Evolutionary conservation across 1,140 invertebrate genomes (phyloP).

Genomic region (Drosophila ficusphila): DNA sequence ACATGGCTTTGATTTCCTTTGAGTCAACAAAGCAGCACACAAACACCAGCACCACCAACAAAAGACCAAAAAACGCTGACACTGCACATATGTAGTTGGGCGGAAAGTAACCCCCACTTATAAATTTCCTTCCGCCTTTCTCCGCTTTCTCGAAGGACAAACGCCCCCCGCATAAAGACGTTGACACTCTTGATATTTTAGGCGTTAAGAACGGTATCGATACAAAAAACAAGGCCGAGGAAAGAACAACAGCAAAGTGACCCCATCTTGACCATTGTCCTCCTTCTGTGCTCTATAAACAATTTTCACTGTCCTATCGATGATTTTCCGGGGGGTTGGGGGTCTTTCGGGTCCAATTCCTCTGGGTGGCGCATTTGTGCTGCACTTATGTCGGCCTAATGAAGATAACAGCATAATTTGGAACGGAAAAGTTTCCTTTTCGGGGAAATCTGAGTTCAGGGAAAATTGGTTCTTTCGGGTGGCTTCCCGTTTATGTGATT

Average conservation of each 20-base stretch:
- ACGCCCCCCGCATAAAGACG: conserved; percentile 63
- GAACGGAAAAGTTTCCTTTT: conserved; percentile 43
- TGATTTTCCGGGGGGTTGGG: conserved; percentile 28
- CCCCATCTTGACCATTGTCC: conserved; percentile 48
- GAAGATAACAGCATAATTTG: conserved; percentile 83
- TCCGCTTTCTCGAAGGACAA: conserved; percentile 32
- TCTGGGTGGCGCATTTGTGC: conserved; percentile 73
- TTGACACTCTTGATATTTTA: conserved; percentile 75
- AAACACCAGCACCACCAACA: background rate
- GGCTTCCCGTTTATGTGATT: conserved; percentile 57
- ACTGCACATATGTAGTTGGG: conserved; percentile 67
- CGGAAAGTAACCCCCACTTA: conserved; percentile 1
- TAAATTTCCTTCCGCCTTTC: conserved; percentile 4
- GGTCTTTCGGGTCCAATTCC: conserved; percentile 54
- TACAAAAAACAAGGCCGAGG: conserved; percentile 20
- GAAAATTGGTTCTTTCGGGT: conserved; percentile 30
- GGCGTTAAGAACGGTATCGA: conserved; percentile 55
- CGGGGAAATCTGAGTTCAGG: conserved; percentile 66
- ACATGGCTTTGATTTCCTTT: conserved; percentile 66
- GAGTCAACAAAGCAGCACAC: conserved; percentile 60
- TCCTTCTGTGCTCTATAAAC: conserved; percentile 59
- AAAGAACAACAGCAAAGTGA: conserved; percentile 43
- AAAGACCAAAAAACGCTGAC: conserved; percentile 60
- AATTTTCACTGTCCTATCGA: conserved; percentile 71
- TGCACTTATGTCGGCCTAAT: conserved; percentile 82